Evolutionary conservation across 2,113 vertebrate genomes (phyloP).

Genomic region (Dendrocopos noguchii): DNA sequence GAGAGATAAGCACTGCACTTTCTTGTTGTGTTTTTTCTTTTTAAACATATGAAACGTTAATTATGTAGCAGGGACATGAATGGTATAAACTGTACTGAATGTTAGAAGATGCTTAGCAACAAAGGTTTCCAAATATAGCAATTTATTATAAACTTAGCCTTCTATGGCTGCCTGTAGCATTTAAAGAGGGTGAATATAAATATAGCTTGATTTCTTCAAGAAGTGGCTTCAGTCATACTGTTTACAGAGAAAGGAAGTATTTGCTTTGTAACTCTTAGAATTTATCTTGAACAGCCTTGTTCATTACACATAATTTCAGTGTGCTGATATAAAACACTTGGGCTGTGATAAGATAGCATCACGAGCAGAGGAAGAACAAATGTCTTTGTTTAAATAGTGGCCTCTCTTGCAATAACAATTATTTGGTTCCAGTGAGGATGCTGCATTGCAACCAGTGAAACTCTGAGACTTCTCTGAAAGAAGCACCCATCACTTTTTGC

Average conservation of each 20-base stretch:
- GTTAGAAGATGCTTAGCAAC: conserved; percentile 85
- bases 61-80: conserved; percentile 78
- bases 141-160: conserved; percentile 85
- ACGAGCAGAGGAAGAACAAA: conserved; percentile 71
- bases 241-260: conserved; percentile 84
- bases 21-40: neutral
- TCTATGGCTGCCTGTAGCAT: conserved; percentile 88
- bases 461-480: neutral
- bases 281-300: conserved; percentile 75
- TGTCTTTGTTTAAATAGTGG: conserved; percentile 64
- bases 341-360: conserved; percentile 67
- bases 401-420: conserved; percentile 52
- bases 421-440: conserved; percentile 44
- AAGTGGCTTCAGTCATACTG: conserved; percentile 81
- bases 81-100: conserved; percentile 83
- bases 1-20: conserved; percentile 65
- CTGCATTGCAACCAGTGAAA: neutral
- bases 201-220: conserved; percentile 85
- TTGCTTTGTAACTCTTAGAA: conserved; percentile 69
- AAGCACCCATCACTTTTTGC: neutral
- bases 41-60: conserved; percentile 80
- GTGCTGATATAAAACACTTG: conserved; percentile 72
- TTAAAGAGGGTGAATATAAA: conserved; percentile 84
- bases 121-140: conserved; percentile 85
- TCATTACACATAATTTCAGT: conserved; percentile 69